Conservation (phyloP, 1,140 invertebrate genomes). For the Aplysia californica region DNA sequence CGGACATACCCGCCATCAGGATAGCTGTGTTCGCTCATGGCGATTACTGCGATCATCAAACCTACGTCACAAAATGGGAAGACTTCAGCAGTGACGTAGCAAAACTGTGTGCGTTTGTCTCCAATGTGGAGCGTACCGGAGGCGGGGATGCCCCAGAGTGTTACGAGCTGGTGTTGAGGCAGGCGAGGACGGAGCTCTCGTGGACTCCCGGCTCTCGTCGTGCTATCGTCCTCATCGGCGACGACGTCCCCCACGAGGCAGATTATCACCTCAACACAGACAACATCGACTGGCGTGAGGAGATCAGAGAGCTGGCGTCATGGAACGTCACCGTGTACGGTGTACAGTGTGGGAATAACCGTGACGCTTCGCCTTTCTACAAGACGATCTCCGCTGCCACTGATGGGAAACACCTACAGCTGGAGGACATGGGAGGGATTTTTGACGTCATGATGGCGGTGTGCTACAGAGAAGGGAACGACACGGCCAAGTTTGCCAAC, state of each 20-base stretch:
- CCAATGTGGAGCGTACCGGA: too few species aligned
- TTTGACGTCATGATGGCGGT: too few species aligned
- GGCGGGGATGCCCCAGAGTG: too few species aligned
- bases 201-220: slow-evolving; percentile 52
- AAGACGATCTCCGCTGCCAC: slow-evolving; percentile 34
- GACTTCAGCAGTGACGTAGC: slow-evolving; percentile 50
- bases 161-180: too few species aligned
- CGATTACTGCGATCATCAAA: slow-evolving; percentile 44
- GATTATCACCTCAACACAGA: too few species aligned
- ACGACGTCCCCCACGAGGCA: too few species aligned
- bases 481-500: slow-evolving; percentile 8
- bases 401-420: slow-evolving; percentile 36
- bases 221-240: slow-evolving; percentile 60
- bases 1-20: too few species aligned
- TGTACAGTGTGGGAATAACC: slow-evolving; percentile 30
- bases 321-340: slow-evolving; percentile 41
- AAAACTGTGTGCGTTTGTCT: too few species aligned
- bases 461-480: slow-evolving; percentile 30
- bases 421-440: too few species aligned
- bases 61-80: slow-evolving; percentile 55
- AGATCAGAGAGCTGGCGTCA: slow-evolving; percentile 42
- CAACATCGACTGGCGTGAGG: too few species aligned
- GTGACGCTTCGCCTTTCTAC: slow-evolving; percentile 16
- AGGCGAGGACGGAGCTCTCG: slow-evolving; percentile 38
- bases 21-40: too few species aligned